phyloP scores from a whole-genome alignment of 2,888 invertebrate genomes.

The Amblyjoppa fuscipennis region DNA sequence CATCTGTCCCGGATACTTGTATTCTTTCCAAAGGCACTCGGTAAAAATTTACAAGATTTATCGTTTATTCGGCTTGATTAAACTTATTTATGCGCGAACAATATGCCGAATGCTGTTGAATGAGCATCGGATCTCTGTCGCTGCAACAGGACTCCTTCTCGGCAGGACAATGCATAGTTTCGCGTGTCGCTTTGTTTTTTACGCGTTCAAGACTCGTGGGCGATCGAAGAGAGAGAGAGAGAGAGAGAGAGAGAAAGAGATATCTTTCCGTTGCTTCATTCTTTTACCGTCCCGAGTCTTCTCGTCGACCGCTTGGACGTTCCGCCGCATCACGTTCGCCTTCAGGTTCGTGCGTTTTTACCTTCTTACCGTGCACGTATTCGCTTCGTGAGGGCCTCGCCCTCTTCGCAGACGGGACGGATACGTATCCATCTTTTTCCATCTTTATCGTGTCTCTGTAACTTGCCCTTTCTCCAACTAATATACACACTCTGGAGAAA shows the following conservation, averaged over 20 bases:
- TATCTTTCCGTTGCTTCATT: constrained; percentile 32
- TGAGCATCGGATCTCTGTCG: constrained; percentile 54
- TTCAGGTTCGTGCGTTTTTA: constrained; percentile 74
- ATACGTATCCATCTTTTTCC: constrained; percentile 68
- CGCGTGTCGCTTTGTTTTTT: constrained; percentile 78
- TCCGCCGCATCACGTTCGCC: constrained; percentile 78
- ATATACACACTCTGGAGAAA: constrained; percentile 51
- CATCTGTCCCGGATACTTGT: constrained; percentile 47
- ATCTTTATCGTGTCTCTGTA: constrained; percentile 67
- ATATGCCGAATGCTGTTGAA: constrained; percentile 7
- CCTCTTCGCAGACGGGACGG: constrained; percentile 71
- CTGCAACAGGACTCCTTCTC: constrained; percentile 76
- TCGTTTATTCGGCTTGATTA: neutral
- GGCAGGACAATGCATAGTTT: constrained; percentile 81
- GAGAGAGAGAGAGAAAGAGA: constrained; percentile 45
- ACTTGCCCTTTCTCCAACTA: constrained; percentile 56
- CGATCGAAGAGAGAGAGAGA: constrained; percentile 68
- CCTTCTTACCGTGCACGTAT: constrained; percentile 75
- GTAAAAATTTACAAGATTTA: neutral
- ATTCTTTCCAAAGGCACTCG: neutral
- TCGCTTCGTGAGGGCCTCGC: constrained; percentile 75
- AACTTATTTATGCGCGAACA: neutral
- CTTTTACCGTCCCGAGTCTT: constrained; percentile 50
- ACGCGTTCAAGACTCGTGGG: constrained; percentile 77
- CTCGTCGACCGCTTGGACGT: constrained; percentile 70